phyloP scores from a whole-genome alignment of 2,113 vertebrate genomes.

The Hyperopisus bebe region DNA sequence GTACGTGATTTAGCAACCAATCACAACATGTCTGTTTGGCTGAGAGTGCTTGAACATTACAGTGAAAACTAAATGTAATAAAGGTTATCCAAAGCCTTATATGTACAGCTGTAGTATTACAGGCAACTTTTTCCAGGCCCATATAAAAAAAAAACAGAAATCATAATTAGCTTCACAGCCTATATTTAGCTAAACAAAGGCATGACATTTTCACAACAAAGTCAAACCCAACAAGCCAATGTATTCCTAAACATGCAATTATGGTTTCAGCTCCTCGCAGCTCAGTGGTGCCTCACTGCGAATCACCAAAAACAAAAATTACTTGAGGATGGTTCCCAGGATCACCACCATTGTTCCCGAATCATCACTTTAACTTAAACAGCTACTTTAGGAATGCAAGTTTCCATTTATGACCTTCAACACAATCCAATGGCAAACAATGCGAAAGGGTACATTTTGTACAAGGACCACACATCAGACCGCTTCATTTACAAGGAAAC shows the following conservation, averaged over 20 bases:
- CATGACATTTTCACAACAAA: not conserved
- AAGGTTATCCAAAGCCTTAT: not conserved
- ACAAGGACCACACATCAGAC: not conserved
- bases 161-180: slow-evolving; percentile 11
- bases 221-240: not conserved
- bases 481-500: not conserved
- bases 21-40: not conserved
- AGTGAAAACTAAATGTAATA: not conserved
- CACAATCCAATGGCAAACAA: not conserved
- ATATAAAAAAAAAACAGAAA: not conserved
- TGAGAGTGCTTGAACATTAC: not conserved
- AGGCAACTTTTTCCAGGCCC: not conserved
- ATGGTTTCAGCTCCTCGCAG: not conserved
- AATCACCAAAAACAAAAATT: not conserved
- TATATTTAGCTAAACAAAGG: not conserved
- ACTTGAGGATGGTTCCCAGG: not conserved
- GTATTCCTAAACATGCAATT: slow-evolving; percentile 15
- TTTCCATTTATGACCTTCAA: not conserved
- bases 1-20: not conserved
- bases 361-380: not conserved
- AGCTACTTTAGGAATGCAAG: not conserved
- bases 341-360: not conserved
- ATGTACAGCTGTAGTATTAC: not conserved
- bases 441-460: not conserved
- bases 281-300: not conserved